Evolutionary conservation across 2,797 vertebrate genomes (phyloP).

Genomic region (Megaceryle alcyon): DNA sequence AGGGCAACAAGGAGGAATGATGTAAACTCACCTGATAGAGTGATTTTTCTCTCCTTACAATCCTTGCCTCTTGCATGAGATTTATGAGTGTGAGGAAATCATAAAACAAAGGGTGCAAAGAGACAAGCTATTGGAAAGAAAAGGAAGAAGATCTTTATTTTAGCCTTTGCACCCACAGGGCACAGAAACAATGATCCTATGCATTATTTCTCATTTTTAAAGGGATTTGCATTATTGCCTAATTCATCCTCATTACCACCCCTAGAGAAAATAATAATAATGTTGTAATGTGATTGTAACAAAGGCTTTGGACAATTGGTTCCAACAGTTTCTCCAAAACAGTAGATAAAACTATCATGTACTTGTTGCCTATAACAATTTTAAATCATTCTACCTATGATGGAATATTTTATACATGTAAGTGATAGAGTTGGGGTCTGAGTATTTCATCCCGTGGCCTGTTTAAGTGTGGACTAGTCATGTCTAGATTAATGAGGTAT

Average conservation of each 20-base stretch:
- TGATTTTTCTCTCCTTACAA: conserved; percentile 44
- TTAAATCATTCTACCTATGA: neutral
- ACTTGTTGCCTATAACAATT: neutral
- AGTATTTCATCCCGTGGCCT: neutral
- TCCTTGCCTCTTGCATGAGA: neutral
- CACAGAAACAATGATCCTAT: neutral
- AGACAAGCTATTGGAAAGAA: conserved; percentile 26
- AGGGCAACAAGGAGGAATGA: neutral
- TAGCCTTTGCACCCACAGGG: neutral
- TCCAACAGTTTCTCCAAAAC: neutral
- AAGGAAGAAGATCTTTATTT: neutral
- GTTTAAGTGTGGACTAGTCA: neutral
- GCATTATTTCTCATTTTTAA: conserved; percentile 18
- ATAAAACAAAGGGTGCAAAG: conserved; percentile 37
- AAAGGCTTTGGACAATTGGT: neutral
- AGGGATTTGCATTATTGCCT: neutral
- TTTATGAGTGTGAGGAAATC: conserved; percentile 44
- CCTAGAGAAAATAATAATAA: neutral
- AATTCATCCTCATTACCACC: neutral
- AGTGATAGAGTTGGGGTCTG: neutral
- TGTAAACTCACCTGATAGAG: conserved; percentile 5
- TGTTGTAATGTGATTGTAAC: neutral
- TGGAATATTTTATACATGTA: neutral
- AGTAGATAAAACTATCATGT: neutral
- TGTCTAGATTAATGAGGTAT: neutral